Conservation (phyloP, 2,797 vertebrate species). For the Cheracebus regulus region DNA sequence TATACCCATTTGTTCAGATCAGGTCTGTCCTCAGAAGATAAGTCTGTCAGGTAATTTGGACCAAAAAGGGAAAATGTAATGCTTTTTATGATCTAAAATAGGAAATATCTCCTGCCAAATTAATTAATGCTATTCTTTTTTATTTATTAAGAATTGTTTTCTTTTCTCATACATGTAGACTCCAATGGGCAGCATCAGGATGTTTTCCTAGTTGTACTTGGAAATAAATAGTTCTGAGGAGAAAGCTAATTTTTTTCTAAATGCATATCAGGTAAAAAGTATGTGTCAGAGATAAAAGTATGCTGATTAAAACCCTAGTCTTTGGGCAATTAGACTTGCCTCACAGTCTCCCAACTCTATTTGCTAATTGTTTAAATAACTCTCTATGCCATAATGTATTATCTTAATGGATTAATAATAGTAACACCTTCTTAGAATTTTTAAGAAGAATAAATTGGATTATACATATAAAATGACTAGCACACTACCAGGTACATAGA, state of each 20-base stretch:
- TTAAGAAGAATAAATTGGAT: conserved; percentile 5
- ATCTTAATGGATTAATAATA: neutral
- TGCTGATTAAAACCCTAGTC: neutral
- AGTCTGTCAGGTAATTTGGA: conserved; percentile 86
- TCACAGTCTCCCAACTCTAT: neutral
- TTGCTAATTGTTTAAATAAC: neutral
- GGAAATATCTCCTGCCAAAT: conserved; percentile 85
- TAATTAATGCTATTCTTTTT: conserved; percentile 86
- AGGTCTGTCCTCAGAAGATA: conserved; percentile 90
- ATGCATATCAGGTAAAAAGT: neutral
- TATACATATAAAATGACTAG: neutral
- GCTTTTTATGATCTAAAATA: conserved; percentile 87
- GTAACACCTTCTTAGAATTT: neutral
- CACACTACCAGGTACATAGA: neutral
- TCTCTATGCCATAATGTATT: neutral
- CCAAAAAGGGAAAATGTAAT: conserved; percentile 82
- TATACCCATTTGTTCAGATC: conserved; percentile 90
- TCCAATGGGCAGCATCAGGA: conserved; percentile 68
- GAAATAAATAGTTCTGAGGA: conserved; percentile 44
- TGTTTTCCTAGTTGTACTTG: conserved; percentile 42
- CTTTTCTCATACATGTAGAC: conserved; percentile 82
- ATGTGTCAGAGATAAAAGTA: neutral
- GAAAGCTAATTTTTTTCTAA: conserved; percentile 35
- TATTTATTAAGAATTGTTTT: conserved; percentile 79
- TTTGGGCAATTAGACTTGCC: neutral